Conservation (phyloP, 2,113 vertebrate genomes). For the Atlantisia rogersi region DNA sequence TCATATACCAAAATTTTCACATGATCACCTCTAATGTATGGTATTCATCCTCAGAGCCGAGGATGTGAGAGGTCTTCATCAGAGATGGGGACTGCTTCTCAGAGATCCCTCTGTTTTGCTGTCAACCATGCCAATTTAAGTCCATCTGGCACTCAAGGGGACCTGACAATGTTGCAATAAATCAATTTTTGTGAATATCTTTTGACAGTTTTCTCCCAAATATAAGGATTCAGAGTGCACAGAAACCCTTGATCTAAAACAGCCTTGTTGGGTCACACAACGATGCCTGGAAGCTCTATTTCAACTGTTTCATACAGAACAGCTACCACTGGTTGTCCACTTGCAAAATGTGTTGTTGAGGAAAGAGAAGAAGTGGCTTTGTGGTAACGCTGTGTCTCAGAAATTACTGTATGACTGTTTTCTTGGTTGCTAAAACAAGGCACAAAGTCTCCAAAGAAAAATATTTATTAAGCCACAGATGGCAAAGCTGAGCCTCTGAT, state of each 20-base stretch:
- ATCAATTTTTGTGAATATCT: background rate
- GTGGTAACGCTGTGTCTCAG: background rate
- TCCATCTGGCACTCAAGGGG: background rate
- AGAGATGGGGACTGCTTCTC: background rate
- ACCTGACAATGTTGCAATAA: background rate
- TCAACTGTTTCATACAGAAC: background rate
- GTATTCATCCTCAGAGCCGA: background rate
- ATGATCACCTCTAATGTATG: background rate
- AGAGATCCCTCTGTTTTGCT: background rate
- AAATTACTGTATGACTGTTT: constrained; percentile 1
- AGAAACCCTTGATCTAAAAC: background rate
- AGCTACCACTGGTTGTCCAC: background rate
- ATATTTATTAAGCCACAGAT: constrained; percentile 73
- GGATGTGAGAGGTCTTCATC: background rate
- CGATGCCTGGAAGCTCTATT: background rate
- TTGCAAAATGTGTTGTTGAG: background rate
- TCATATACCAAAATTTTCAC: background rate
- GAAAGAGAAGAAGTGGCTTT: background rate
- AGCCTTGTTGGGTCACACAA: background rate
- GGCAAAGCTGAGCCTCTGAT: constrained; percentile 69
- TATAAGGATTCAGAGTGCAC: background rate
- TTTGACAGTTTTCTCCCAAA: background rate
- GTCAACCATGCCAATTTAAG: background rate
- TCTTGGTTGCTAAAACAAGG: constrained; percentile 59
- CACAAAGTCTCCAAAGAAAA: constrained; percentile 50